These are phyloP conservation scores for Anagrus nilaparvatae DNA, from an alignment of 1,140 invertebrate species.

Conservation along the genomic window DNA sequence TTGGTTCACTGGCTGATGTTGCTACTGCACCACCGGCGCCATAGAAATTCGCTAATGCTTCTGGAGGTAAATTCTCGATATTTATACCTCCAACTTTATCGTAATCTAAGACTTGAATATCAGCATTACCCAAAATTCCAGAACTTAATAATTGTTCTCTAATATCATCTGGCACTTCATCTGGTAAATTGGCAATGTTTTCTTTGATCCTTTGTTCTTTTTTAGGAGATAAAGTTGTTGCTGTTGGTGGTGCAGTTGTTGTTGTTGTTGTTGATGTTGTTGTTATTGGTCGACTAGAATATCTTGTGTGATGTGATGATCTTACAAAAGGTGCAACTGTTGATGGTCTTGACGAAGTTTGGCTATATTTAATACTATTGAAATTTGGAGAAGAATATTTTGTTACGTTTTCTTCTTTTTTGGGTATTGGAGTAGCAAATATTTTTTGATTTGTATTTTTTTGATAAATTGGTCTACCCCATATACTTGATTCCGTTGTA, in stretches of 20 bases:
- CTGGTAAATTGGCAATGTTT: constrained; percentile 55
- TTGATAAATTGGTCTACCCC: constrained; percentile 26
- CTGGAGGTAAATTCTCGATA: constrained; percentile 71
- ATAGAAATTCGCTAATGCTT: constrained; percentile 75
- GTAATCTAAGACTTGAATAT: constrained; percentile 75
- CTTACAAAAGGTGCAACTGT: too few relatives aligned
- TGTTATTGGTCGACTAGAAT: too few relatives aligned
- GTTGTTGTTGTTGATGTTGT: constrained; percentile 18
- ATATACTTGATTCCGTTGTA: constrained; percentile 23
- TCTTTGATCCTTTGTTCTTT: constrained; percentile 44
- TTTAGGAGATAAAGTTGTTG: constrained; percentile 29
- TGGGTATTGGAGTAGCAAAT: constrained; percentile 32
- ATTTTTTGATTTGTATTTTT: constrained; percentile 29
- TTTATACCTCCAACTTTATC: constrained; percentile 81
- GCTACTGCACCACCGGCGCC: constrained; percentile 58
- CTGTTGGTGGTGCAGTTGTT: constrained; percentile 21
- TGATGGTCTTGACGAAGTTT: constrained; percentile 11
- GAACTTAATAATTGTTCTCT: constrained; percentile 72
- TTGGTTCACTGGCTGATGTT: constrained; percentile 54
- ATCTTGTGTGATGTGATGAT: too few relatives aligned
- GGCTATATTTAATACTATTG: constrained; percentile 10
- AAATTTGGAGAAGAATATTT: constrained; percentile 17
- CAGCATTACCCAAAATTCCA: constrained; percentile 74
- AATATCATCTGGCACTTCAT: constrained; percentile 78
- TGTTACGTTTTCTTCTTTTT: constrained; percentile 12